Evolutionary conservation across 2,797 vertebrate species (phyloP), one percentile per base, ranked within the genome.

Genomic region (Acipenser oxyrinchus): DNA sequence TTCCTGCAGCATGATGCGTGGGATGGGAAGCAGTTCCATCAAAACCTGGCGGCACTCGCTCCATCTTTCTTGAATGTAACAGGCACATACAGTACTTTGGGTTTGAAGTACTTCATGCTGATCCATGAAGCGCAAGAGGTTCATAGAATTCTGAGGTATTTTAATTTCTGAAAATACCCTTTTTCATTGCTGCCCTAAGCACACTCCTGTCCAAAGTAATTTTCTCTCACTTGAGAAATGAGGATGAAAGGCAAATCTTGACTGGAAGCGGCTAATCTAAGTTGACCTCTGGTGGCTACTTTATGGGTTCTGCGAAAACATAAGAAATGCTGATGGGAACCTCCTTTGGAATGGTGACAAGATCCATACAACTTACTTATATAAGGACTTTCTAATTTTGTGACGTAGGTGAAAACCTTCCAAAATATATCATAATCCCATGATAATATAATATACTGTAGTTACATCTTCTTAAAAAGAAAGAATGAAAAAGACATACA

Each of bases 201-300:
- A 49, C 62, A 67, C 64, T 64, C 48, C 61, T 66, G 66, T 71
- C 63, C 61, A 60, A 74, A 75, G 61, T 62, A 58, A 74, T 75
- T 70, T 67, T 13, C 48, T 12, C 15, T 63, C 15, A 51, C 48
- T 63, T 51, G 11, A 49, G 10, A 15, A 13, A 0, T 37, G 37
- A 37, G 37, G 37, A 37, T 37, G 37, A 37, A 37, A 37, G 37
- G 37, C 37, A 37, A 37, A 37, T 37, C 37, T 37, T 37, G 37
- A 37, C 37, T 37, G 37, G 37, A 37, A 37, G 37, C 5, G 37
- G 4, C 4, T 37, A 37, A 37, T 37, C 5, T 37, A 37, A 37
- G 37, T 37, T 37, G 37, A 37, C 5, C 37, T 37, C 37, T 37
- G 37, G 37, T 37, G 37, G 37, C 4, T 37, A 37, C 37, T 37